Evolutionary conservation across 2,888 invertebrate genomes (phyloP), one percentile per base, ranked within the genome.

Genomic region (Drosophila pegasa): DNA sequence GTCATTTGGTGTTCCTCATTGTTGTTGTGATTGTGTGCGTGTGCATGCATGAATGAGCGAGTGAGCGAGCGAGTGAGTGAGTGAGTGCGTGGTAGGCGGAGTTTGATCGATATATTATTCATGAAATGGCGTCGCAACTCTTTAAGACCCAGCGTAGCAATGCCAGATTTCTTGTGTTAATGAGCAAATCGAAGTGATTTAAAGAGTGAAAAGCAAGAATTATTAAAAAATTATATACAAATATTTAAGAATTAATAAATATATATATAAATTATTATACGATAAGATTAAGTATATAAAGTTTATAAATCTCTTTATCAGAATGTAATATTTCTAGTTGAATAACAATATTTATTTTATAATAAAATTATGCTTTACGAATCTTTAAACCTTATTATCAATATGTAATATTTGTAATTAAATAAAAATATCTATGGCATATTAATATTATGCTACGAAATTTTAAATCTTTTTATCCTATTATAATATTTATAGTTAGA

Each of bases 61-160:
- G 25, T 56, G 54, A 12, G 12, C 56, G 70, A 22, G 41, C 38
- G 16, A 25, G 25, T 50, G 50, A 6, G n/a, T 33, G 48, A 10
- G 12, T 67, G 59, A 40, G 41, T 52, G 54, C 38, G 27, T 41
- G 75, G 80, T 72, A 77, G 90, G 90, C 90, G 90, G 90, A 89
- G 90, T 90, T 90, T 90, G 89, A 90, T 90, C 90, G 87, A 90
- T 90, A 89, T 62, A 89, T 60, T 79, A 59, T 77, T 67, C 51
- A 67, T 56, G 74, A 78, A 76, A 87, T 87, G 88, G 86, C 86
- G 86, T 66, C 76, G 54, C 71, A 87, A 80, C 76, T 83, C 77
- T 80, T 83, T 83, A 43, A 69, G 45, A 10, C 67, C 45, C 27
- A 59, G 51, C 50, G 41, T 31, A 62, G 22, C 37, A 18, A 9